These are phyloP conservation scores for Cosmia pyralina DNA, from an alignment of 2,888 invertebrate genomes.

Conservation along the genomic window DNA sequence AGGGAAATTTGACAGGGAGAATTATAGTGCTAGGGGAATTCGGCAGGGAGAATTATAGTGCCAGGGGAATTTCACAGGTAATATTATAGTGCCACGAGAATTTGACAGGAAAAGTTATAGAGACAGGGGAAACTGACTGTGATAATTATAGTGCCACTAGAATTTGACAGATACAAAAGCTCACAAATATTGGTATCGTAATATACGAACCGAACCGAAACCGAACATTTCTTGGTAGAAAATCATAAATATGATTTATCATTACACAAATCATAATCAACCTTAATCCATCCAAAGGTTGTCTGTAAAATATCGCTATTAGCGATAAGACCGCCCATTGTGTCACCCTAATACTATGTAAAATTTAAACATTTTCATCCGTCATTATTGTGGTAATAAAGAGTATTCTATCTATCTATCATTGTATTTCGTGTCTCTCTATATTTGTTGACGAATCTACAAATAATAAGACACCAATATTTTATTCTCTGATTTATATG, in stretches of 20 bases:
- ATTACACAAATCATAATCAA: background rate
- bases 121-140: background rate
- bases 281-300: too few species aligned
- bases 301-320: too few species aligned
- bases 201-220: background rate
- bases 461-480: background rate
- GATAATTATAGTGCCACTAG: background rate
- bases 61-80: background rate
- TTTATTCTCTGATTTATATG: background rate
- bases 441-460: background rate
- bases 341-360: too few species aligned
- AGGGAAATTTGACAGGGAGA: background rate
- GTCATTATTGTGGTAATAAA: too few species aligned
- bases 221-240: background rate
- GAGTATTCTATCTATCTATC: too few species aligned
- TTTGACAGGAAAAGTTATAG: background rate
- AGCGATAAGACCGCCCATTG: too few species aligned
- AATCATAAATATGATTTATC: background rate
- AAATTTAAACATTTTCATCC: too few species aligned
- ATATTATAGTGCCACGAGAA: background rate
- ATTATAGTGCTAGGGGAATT: background rate
- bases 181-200: background rate
- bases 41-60: background rate
- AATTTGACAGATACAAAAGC: background rate
- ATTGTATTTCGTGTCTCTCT: background rate